Conservation (phyloP, 2,888 invertebrate genomes). For the Leptogaster cylindrica region DNA sequence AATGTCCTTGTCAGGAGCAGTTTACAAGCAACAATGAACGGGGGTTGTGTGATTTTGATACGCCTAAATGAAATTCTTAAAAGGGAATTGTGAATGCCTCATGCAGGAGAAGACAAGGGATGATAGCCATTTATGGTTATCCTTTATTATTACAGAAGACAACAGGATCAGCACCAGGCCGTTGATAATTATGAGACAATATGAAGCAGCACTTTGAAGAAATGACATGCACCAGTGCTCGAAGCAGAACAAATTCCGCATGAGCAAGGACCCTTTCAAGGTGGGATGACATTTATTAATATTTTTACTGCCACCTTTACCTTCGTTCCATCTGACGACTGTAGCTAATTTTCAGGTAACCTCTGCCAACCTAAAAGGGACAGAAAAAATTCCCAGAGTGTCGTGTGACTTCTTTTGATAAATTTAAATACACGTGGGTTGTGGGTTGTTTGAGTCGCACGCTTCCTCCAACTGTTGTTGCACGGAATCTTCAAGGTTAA, state of each 20-base stretch:
- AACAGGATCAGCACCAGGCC: slow-evolving; percentile 12
- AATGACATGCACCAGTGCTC: not conserved
- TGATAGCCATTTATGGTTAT: slow-evolving; percentile 9
- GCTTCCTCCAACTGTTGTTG: too few relatives aligned
- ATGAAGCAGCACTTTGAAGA: not conserved
- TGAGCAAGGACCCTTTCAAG: not conserved
- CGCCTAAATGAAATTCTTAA: slow-evolving; percentile 7
- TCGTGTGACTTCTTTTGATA: slow-evolving; percentile 2
- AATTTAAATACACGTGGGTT: too few relatives aligned
- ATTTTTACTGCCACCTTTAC: not conserved
- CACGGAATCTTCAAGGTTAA: too few relatives aligned
- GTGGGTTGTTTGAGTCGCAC: too few relatives aligned
- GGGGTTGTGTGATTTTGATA: slow-evolving; percentile 3
- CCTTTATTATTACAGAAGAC: not conserved
- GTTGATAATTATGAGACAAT: slow-evolving; percentile 14
- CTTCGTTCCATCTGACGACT: not conserved
- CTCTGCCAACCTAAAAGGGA: not conserved
- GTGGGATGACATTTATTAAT: slow-evolving; percentile 7
- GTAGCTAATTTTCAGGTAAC: not conserved
- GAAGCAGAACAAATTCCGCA: not conserved
- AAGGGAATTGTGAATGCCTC: not conserved
- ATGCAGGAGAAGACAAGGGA: not conserved
- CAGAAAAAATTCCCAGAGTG: not conserved
- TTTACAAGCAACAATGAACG: not conserved
- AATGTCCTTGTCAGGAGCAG: slow-evolving; percentile 2